phyloP scores from a whole-genome alignment of 2,888 invertebrate genomes.

The Callinectes sapidus region DNA sequence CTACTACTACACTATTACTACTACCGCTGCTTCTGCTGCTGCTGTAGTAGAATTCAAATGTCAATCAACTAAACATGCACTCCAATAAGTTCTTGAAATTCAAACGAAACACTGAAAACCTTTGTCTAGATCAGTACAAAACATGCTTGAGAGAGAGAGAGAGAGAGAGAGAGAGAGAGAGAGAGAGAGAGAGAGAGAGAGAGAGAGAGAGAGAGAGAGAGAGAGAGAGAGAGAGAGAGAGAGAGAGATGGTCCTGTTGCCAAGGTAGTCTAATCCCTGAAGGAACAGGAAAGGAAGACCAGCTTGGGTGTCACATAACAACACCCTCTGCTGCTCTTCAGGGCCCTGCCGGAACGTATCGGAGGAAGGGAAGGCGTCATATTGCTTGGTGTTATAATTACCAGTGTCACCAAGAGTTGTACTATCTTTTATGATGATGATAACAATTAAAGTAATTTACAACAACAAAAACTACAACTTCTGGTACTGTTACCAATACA shows the following conservation, averaged over 20 bases:
- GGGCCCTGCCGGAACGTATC: background rate
- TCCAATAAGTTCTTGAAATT: background rate
- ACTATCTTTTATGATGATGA: background rate
- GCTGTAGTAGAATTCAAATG: background rate
- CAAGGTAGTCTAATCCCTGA: slow-evolving; percentile 19
- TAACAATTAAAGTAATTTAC: background rate
- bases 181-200: slow-evolving; percentile 33
- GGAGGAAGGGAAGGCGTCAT: background rate
- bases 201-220: slow-evolving; percentile 37
- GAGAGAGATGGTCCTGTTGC: slow-evolving; percentile 19
- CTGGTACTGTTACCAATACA: background rate
- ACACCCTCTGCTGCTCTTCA: background rate
- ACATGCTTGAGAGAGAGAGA: background rate
- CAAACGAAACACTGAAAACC: background rate
- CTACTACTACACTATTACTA: slow-evolving; percentile 6
- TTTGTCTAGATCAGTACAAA: background rate
- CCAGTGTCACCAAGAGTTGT: background rate
- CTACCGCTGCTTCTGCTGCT: background rate
- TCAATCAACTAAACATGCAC: no score
- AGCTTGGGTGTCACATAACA: slow-evolving; percentile 15
- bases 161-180: slow-evolving; percentile 37
- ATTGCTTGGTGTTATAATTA: background rate
- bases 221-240: slow-evolving; percentile 34
- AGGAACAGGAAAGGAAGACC: background rate
- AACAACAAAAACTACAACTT: background rate